Evolutionary conservation across 2,888 invertebrate genomes (phyloP).

Genomic region (Spodoptera exigua): DNA sequence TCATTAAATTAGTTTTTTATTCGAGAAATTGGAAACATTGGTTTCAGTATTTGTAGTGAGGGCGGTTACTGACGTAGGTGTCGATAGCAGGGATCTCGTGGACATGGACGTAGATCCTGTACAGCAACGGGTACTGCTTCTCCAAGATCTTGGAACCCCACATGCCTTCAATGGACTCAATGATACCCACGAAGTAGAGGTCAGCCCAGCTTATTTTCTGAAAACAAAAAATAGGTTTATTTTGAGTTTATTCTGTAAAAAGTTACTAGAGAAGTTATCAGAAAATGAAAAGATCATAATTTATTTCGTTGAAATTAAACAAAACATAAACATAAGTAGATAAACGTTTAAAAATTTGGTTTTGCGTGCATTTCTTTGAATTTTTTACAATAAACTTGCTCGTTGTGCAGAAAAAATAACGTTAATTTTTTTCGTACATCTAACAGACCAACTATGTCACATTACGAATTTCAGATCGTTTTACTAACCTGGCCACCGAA

Average conservation of each 20-base stretch:
- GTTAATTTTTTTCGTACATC: too few species aligned
- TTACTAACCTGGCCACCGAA: slow-evolving; percentile 46
- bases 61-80: slow-evolving; percentile 64
- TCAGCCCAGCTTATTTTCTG: slow-evolving; percentile 63
- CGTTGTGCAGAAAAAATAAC: background rate
- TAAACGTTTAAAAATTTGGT: too few species aligned
- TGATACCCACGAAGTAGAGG: slow-evolving; percentile 64
- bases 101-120: slow-evolving; percentile 57
- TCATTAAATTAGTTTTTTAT: background rate
- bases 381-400: too few species aligned
- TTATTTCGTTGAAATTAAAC: too few species aligned
- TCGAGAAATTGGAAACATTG: background rate
- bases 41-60: slow-evolving; percentile 53
- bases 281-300: too few species aligned
- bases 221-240: background rate
- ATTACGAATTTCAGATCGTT: too few species aligned
- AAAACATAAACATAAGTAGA: too few species aligned
- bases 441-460: too few species aligned
- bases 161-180: slow-evolving; percentile 63
- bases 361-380: too few species aligned
- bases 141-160: slow-evolving; percentile 59
- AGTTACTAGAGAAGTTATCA: too few species aligned
- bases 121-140: slow-evolving; percentile 58
- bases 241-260: too few species aligned
- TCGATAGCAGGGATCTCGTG: slow-evolving; percentile 64